phyloP scores from a whole-genome alignment of 2,113 vertebrate genomes.

The Phyllostomus hastatus region DNA sequence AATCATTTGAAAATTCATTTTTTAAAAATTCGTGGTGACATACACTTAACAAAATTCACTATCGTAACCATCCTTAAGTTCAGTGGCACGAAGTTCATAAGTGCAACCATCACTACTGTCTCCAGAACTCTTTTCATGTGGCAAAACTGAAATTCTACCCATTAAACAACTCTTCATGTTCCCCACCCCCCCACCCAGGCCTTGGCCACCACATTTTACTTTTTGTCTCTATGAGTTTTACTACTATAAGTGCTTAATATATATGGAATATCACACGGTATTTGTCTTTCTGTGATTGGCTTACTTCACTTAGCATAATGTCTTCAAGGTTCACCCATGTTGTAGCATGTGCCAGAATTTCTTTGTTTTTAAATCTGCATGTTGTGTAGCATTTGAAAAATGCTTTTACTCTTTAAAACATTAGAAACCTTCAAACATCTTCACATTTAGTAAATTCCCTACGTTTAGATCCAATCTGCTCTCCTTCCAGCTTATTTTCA shows the following conservation, averaged over 20 bases:
- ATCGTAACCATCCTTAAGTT: neutral
- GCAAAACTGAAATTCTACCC: neutral
- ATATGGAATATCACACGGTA: neutral
- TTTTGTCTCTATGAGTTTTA: neutral
- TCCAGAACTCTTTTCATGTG: neutral
- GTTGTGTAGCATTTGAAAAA: neutral
- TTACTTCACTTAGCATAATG: neutral
- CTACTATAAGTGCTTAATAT: neutral
- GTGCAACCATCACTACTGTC: neutral
- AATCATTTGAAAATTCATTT: neutral
- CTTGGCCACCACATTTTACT: neutral
- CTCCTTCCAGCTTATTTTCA: neutral
- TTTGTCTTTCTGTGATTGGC: neutral
- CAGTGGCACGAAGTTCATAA: too few relatives aligned
- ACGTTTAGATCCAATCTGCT: neutral
- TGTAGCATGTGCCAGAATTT: neutral
- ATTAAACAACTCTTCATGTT: neutral
- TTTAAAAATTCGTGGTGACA: neutral
- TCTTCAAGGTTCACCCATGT: neutral
- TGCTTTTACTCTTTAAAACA: neutral
- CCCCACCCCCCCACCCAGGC: neutral
- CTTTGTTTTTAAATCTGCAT: neutral
- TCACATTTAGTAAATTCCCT: neutral
- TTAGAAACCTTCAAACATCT: neutral
- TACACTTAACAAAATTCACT: neutral